phyloP scores from a whole-genome alignment of 2,888 invertebrate genomes.

The Lottia scabra region DNA sequence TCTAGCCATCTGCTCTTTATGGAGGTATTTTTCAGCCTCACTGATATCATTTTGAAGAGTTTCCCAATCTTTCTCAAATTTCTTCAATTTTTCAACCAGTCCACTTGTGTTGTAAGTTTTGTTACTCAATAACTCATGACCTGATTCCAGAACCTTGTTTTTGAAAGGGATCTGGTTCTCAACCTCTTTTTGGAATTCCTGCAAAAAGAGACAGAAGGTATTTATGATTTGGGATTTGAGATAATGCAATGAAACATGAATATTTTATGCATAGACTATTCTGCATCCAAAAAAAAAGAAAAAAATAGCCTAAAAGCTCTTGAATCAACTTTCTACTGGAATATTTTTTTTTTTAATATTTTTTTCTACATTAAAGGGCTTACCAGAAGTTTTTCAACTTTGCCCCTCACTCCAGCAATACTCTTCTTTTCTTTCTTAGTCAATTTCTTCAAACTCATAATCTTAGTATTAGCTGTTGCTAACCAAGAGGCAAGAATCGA shows the following conservation, averaged over 20 bases:
- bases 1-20: slow-evolving; percentile 64
- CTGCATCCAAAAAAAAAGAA: no score
- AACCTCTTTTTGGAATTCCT: slow-evolving; percentile 66
- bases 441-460: slow-evolving; percentile 52
- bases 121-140: slow-evolving; percentile 54
- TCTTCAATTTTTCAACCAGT: slow-evolving; percentile 46
- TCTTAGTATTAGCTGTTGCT: slow-evolving; percentile 50
- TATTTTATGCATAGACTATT: no score
- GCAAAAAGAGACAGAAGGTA: slow-evolving; percentile 12
- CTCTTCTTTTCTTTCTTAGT: slow-evolving; percentile 53
- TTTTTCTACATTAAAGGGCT: slow-evolving; percentile 24
- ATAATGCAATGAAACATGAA: not conserved
- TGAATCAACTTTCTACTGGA: no score
- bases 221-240: not conserved
- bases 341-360: not conserved
- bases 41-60: slow-evolving; percentile 55
- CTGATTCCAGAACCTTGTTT: slow-evolving; percentile 52
- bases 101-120: slow-evolving; percentile 48
- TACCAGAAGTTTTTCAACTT: slow-evolving; percentile 64
- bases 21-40: slow-evolving; percentile 58
- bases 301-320: no score
- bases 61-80: slow-evolving; percentile 60
- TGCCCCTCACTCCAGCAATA: slow-evolving; percentile 53
- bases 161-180: slow-evolving; percentile 59
- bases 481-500: slow-evolving; percentile 60